phyloP scores from a whole-genome alignment of 2,888 invertebrate species.

The Mythimna albipuncta region DNA sequence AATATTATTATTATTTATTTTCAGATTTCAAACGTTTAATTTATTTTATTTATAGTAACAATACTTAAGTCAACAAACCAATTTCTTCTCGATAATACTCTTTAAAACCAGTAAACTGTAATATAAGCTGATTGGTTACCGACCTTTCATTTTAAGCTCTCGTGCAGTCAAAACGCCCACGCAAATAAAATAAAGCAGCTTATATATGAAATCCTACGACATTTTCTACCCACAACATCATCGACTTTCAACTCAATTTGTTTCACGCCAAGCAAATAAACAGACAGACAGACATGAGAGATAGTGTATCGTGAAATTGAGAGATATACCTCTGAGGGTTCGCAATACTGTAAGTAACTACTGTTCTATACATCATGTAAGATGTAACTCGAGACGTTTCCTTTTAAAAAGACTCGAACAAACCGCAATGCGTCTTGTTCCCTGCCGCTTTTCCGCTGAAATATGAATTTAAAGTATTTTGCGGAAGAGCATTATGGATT shows the following conservation, averaged over 20 bases:
- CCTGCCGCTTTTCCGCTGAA: constrained; percentile 4
- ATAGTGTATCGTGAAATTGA: constrained; percentile 32
- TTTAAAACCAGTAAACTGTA: background rate
- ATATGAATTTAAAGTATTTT: constrained; percentile 43
- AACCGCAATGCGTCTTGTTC: constrained; percentile 42
- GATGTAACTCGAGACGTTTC: constrained; percentile 7
- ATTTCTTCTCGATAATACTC: too few relatives aligned
- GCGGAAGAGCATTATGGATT: constrained; percentile 22
- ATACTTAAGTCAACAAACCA: too few relatives aligned
- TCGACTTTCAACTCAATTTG: constrained; percentile 37
- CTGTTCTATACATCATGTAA: constrained; percentile 6
- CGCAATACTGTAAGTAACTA: constrained; percentile 2
- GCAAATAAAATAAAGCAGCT: background rate
- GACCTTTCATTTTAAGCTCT: background rate
- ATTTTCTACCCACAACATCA: background rate
- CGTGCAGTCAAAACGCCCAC: background rate
- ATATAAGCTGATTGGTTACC: background rate
- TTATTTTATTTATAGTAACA: too few relatives aligned
- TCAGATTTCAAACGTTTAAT: too few relatives aligned
- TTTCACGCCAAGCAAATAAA: constrained; percentile 27
- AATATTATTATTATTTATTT: too few relatives aligned
- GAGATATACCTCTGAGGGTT: constrained; percentile 23
- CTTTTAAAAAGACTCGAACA: constrained; percentile 25
- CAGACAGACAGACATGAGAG: constrained; percentile 24
- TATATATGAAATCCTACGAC: background rate